Evolutionary conservation across 2,888 invertebrate species (phyloP), one percentile per base, ranked within the genome.

Genomic region (Amblyjoppa fuscipennis): DNA sequence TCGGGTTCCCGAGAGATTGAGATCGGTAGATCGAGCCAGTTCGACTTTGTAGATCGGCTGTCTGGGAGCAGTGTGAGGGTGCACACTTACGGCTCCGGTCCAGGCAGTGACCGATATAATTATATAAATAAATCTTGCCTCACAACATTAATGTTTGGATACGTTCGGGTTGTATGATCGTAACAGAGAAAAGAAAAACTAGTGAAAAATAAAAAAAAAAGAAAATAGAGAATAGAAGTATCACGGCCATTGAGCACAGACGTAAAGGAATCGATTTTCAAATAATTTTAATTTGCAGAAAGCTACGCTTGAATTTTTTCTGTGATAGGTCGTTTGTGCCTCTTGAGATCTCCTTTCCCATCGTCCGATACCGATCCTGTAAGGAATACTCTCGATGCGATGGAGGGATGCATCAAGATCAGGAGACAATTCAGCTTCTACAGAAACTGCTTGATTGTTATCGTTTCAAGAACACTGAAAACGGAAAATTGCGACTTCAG

Each of bases 21-120:
- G 7, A 83, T 89, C 7, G 89, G 90, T 3, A 5, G 38, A 38
- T 38, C 45, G 61, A 59, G 7, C 28, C 28, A 5, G 51, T 51
- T 51, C n/a, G 70, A 45, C 38, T 41, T 31, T 74, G 13, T 1
- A 41, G n/a, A 61, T 74, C 45, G 59, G 45, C 28, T 25, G 25
- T 25, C 38, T 61, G 45, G 25, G 28, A 11, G 28, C 41, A 49
- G n/a, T 64, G 20, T 11, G 59, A 59, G 78, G 78, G n/a, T 70
- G 70, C 70, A 70, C 34, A 34, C 70, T 70, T 25, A 4, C 34
- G 5, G 34, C 34, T 45, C 28, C 25, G 53, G 45, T 16, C 16
- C 34, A 16, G 41, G 16, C 59, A 56, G 78, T 59, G 69, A 70
- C 53, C 16, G 61, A 74, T 28, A 61, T 64, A 5, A 3, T 53